Evolutionary conservation across 2,888 invertebrate species (phyloP).

Genomic region (Drosophila birchii): DNA sequence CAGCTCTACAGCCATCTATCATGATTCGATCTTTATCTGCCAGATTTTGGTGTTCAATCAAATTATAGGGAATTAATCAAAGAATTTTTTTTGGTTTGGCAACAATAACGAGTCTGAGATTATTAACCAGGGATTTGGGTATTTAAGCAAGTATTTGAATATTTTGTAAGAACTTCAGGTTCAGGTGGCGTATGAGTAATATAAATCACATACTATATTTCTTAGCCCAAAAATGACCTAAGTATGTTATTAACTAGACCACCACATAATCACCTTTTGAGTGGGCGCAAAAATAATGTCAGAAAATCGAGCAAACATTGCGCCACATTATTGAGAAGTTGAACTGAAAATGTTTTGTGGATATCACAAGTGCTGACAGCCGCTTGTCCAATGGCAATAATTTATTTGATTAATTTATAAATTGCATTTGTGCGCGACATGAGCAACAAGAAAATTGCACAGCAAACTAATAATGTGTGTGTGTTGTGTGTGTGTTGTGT

Average conservation of each 20-base stretch:
- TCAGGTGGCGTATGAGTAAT: background rate
- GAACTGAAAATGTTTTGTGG: slow-evolving; percentile 18
- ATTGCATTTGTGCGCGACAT: slow-evolving; percentile 73
- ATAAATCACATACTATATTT: background rate
- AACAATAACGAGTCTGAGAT: slow-evolving; percentile 3
- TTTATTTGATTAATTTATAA: slow-evolving; percentile 80
- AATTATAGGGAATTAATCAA: slow-evolving; percentile 33
- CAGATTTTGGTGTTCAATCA: slow-evolving; percentile 14
- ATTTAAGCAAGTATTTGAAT: background rate
- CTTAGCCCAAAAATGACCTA: background rate
- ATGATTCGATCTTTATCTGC: slow-evolving; percentile 25
- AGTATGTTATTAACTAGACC: slow-evolving; percentile 3
- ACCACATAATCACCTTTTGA: background rate
- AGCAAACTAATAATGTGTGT: slow-evolving; percentile 51
- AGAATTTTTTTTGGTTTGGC: slow-evolving; percentile 27
- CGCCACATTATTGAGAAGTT: slow-evolving; percentile 11
- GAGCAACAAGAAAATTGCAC: slow-evolving; percentile 73
- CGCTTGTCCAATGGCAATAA: slow-evolving; percentile 71
- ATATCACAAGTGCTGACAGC: slow-evolving; percentile 22
- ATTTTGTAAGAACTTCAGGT: background rate
- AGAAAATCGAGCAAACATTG: slow-evolving; percentile 8
- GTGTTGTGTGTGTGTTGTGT: slow-evolving; percentile 25
- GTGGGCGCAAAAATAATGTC: slow-evolving; percentile 17
- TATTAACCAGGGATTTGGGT: background rate
- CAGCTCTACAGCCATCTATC: slow-evolving; percentile 2